Evolutionary conservation across 2,888 invertebrate species (phyloP).

Genomic region (Tiliacea citrago): DNA sequence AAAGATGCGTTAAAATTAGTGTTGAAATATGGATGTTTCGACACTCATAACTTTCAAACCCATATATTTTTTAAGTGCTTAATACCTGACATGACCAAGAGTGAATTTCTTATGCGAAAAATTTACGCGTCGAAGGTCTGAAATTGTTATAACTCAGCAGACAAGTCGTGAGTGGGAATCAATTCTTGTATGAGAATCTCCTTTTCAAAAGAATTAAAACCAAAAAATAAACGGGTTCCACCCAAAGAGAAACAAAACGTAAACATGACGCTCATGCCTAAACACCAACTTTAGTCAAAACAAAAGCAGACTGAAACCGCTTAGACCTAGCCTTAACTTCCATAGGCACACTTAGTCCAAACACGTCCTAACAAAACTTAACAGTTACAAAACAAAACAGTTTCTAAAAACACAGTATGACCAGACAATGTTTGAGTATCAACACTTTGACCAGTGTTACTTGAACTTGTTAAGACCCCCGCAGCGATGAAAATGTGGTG

Average conservation of each 20-base stretch:
- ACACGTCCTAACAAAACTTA: constrained; percentile 36
- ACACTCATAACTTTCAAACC: too few relatives aligned
- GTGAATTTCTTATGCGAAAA: too few relatives aligned
- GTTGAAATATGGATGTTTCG: too few relatives aligned
- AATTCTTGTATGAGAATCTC: neutral
- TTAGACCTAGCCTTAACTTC: constrained; percentile 12
- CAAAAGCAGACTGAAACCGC: constrained; percentile 5
- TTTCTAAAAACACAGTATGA: constrained; percentile 39
- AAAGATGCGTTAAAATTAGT: too few relatives aligned
- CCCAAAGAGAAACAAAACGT: neutral
- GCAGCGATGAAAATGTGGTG: neutral
- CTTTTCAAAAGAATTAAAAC: neutral
- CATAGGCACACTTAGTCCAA: constrained; percentile 16
- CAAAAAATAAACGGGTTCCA: neutral
- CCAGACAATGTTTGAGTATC: constrained; percentile 20
- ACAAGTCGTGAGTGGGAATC: neutral
- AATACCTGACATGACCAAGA: too few relatives aligned
- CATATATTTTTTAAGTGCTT: too few relatives aligned
- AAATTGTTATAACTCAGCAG: neutral
- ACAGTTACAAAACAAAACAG: too few relatives aligned
- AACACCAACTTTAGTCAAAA: constrained; percentile 8
- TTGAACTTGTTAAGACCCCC: constrained; percentile 2
- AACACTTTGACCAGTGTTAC: constrained; percentile 20
- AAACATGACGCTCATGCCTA: constrained; percentile 17
- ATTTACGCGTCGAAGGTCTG: too few relatives aligned